A percentile compares a stretch with the other conserved stretches of the same genome.
These are phyloP conservation scores for Bufo bufo DNA, from an alignment of 2,113 vertebrate species.

Conservation along the genomic window DNA sequence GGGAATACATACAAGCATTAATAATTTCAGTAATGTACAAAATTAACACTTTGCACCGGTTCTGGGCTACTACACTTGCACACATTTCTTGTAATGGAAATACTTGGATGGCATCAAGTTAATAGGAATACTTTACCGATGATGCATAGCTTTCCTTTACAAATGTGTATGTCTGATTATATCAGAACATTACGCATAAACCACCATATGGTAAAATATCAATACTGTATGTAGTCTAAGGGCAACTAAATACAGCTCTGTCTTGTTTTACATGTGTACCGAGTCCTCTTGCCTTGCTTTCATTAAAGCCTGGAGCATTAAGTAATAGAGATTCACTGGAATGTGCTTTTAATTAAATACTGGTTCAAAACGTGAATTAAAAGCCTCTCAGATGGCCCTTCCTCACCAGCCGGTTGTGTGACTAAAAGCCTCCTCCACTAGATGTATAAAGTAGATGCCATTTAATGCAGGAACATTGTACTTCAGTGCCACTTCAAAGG, in stretches of 20 bases:
- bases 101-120: neutral
- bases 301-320: conserved; percentile 6
- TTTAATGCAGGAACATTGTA: conserved; percentile 35
- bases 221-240: neutral
- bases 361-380: conserved; percentile 24
- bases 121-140: neutral
- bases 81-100: neutral
- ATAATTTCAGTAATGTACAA: too few relatives aligned
- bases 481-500: conserved; percentile 40
- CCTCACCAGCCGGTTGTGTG: conserved; percentile 8
- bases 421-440: conserved; percentile 48
- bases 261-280: neutral
- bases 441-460: conserved; percentile 35
- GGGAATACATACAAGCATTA: too few relatives aligned
- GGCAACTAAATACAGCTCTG: neutral
- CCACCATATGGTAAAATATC: neutral
- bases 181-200: neutral
- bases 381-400: conserved; percentile 35
- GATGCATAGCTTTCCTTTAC: neutral
- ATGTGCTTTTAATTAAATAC: conserved; percentile 44
- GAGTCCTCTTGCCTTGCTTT: neutral
- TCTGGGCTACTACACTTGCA: neutral
- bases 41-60: too few relatives aligned
- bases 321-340: conserved; percentile 29
- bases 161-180: neutral